These are phyloP conservation scores for Euura saliciscinereae DNA, from an alignment of 1,140 invertebrate genomes.

Conservation along the genomic window DNA sequence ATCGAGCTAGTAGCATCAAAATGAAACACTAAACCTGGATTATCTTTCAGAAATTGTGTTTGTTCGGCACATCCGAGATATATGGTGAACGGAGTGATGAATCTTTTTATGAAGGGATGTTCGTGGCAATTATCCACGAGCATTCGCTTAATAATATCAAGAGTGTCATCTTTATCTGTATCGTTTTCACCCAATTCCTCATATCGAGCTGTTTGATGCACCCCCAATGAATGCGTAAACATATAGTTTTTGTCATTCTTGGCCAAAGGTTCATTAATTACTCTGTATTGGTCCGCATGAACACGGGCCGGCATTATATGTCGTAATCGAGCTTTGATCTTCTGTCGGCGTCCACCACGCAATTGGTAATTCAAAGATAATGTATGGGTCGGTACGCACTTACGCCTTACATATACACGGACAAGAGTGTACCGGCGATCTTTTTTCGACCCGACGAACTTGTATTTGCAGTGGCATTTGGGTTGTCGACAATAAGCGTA, in stretches of 20 bases:
- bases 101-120: conserved; percentile 15
- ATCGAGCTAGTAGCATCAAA: conserved; percentile 24
- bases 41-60: conserved; percentile 11
- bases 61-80: conserved; percentile 16
- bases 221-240: background rate
- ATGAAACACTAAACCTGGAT: conserved; percentile 11
- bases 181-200: background rate
- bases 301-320: conserved; percentile 13
- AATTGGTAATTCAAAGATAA: conserved; percentile 14
- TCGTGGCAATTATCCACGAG: conserved; percentile 9
- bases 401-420: no score
- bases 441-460: no score
- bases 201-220: conserved; percentile 10
- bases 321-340: conserved; percentile 11
- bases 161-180: conserved; percentile 3
- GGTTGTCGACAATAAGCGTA: no score
- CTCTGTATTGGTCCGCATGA: background rate
- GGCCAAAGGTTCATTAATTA: conserved; percentile 12
- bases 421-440: no score
- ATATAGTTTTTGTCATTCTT: conserved; percentile 8
- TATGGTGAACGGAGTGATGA: conserved; percentile 14
- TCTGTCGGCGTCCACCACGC: conserved; percentile 4
- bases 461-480: no score
- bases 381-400: background rate
- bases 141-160: conserved; percentile 10